A percentile compares a stretch with the other conserved stretches of the same genome.
These are phyloP conservation scores for Athene noctua DNA, from an alignment of 2,113 vertebrate genomes.

Conservation along the genomic window DNA sequence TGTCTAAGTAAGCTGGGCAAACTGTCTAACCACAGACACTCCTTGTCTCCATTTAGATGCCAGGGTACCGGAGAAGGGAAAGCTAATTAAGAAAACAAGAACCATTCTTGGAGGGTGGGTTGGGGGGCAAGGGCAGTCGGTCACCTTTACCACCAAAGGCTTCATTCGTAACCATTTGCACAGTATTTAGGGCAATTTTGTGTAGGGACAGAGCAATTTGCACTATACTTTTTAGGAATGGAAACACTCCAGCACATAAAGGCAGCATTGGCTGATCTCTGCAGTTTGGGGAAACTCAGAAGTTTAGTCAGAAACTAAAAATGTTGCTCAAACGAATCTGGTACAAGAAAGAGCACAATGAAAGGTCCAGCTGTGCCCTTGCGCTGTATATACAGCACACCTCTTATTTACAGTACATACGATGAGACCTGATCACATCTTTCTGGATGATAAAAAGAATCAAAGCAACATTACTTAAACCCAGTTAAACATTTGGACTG, in stretches of 20 bases:
- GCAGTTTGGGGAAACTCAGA: neutral
- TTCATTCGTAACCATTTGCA: neutral
- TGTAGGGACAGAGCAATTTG: neutral
- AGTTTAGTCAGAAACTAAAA: neutral
- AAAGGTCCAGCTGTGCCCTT: neutral
- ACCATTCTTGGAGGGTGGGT: neutral
- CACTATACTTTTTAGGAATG: neutral
- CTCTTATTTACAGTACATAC: neutral
- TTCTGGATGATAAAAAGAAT: neutral
- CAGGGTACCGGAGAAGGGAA: neutral
- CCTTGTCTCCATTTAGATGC: neutral
- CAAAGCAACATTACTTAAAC: neutral
- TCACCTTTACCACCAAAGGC: neutral
- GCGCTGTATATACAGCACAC: neutral
- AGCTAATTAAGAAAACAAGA: neutral
- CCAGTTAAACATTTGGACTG: neutral
- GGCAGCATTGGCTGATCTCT: neutral
- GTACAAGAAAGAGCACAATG: neutral
- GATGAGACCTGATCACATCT: neutral
- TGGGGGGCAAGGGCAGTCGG: neutral
- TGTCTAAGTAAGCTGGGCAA: neutral
- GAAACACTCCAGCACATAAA: neutral
- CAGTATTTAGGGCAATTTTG: neutral
- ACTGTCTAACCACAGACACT: neutral
- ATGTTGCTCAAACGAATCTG: neutral